phyloP scores from a whole-genome alignment of 2,888 invertebrate genomes.

The Leucania comma region DNA sequence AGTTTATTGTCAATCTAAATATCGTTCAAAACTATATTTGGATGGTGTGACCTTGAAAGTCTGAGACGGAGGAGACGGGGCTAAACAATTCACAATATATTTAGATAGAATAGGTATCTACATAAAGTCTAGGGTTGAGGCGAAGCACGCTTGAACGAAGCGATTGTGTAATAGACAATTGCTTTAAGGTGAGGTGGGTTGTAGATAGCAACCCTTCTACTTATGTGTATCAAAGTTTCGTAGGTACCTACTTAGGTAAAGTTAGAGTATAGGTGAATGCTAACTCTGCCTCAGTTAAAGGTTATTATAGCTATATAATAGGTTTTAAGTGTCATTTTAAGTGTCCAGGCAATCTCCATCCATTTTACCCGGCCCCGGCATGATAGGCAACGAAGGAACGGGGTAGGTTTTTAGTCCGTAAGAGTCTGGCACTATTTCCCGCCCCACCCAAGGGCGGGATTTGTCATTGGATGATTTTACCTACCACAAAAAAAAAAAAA shows the following conservation, averaged over 20 bases:
- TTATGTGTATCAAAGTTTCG: conserved; percentile 2
- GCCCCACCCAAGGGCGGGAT: too few relatives aligned
- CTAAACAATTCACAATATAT: conserved; percentile 9
- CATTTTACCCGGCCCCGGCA: too few relatives aligned
- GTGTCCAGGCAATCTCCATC: too few relatives aligned
- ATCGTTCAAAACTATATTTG: conserved; percentile 3
- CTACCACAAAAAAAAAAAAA: too few relatives aligned
- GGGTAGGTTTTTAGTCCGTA: too few relatives aligned
- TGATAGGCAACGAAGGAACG: too few relatives aligned
- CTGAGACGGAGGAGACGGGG: conserved; percentile 41
- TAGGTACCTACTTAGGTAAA: background rate
- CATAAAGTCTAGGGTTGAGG: background rate
- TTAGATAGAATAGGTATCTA: background rate
- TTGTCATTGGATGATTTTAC: too few relatives aligned
- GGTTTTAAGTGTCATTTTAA: too few relatives aligned
- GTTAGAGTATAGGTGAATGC: background rate
- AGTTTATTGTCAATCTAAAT: conserved; percentile 19
- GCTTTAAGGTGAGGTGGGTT: conserved; percentile 12
- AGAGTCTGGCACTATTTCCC: too few relatives aligned
- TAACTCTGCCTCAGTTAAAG: background rate
- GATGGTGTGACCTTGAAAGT: conserved; percentile 27
- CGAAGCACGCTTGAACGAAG: conserved; percentile 42
- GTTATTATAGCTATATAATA: background rate
- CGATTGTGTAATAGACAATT: conserved; percentile 48
- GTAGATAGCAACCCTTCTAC: conserved; percentile 1